Evolutionary conservation across 2,113 vertebrate species (phyloP).

Genomic region (Parotia lawesii): DNA sequence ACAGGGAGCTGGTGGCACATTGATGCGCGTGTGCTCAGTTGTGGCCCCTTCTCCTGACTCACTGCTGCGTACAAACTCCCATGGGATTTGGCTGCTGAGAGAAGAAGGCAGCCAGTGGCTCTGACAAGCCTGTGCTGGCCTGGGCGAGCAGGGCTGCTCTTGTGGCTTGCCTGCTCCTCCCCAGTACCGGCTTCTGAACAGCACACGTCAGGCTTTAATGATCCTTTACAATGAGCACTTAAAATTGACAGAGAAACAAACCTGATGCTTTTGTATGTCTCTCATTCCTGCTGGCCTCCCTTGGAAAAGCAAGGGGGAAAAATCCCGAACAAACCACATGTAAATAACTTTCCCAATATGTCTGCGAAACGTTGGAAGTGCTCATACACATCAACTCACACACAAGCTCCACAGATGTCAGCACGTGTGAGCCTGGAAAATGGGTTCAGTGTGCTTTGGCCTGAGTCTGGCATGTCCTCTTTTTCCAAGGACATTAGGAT

Average conservation of each 20-base stretch:
- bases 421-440: neutral
- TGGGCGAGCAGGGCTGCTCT: neutral
- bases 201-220: neutral
- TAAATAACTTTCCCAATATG: neutral
- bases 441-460: neutral
- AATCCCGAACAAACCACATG: neutral
- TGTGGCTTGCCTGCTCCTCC: neutral
- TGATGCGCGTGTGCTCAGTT: neutral
- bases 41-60: neutral
- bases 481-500: neutral
- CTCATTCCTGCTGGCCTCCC: neutral
- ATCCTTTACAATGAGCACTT: neutral
- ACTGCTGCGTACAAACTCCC: neutral
- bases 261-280: neutral
- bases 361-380: neutral
- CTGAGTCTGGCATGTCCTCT: neutral
- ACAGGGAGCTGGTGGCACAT: neutral
- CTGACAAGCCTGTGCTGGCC: constrained; percentile 30
- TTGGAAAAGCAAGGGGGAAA: neutral
- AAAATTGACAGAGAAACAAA: neutral
- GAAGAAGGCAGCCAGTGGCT: neutral
- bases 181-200: neutral
- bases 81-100: neutral
- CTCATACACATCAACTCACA: neutral
- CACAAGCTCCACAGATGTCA: neutral